These are phyloP conservation scores for Astatotilapia flaviijosephi DNA, from an alignment of 2,113 vertebrate genomes.

Conservation along the genomic window DNA sequence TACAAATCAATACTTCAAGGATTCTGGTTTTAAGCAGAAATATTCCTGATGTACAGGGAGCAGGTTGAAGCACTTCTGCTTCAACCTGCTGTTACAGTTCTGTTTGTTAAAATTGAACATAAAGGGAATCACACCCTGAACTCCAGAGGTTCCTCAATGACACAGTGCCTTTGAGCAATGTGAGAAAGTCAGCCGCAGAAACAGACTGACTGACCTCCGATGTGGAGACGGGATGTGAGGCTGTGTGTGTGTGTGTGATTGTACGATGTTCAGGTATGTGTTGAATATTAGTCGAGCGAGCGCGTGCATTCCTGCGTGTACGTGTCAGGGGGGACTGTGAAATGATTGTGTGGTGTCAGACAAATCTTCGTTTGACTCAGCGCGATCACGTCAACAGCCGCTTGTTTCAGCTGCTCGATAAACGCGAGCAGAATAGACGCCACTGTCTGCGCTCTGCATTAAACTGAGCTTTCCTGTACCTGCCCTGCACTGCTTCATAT, in stretches of 20 bases:
- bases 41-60: accelerated
- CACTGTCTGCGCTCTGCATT: background rate
- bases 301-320: background rate
- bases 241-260: background rate
- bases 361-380: background rate
- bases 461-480: constrained; percentile 22
- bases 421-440: background rate
- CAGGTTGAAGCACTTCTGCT: background rate
- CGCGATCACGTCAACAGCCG: constrained; percentile 2
- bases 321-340: background rate
- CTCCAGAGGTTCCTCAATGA: background rate
- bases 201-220: constrained; percentile 4
- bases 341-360: background rate
- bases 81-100: background rate
- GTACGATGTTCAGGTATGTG: background rate
- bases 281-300: background rate
- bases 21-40: background rate
- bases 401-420: constrained; percentile 16
- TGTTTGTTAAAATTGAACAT: accelerated
- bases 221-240: background rate
- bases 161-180: background rate
- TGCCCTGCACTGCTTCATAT: background rate
- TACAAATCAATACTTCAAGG: accelerated
- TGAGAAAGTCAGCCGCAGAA: background rate
- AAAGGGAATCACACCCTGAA: background rate